These are phyloP conservation scores for Noctua fimbriata DNA, from an alignment of 2,888 invertebrate species.

Conservation along the genomic window DNA sequence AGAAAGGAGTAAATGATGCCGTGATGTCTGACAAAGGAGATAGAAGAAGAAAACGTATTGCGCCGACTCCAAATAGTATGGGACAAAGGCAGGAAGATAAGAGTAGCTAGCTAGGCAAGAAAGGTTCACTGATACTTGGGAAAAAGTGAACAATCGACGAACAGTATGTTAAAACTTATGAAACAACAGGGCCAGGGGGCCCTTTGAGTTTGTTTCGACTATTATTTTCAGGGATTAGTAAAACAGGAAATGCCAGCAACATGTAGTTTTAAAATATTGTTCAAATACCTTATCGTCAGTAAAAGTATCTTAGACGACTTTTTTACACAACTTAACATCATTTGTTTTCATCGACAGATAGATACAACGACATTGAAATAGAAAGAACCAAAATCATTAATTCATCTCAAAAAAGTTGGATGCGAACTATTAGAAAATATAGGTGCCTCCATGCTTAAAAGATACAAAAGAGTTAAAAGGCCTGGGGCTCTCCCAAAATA, in stretches of 20 bases:
- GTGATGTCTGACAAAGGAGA: no score
- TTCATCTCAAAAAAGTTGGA: no score
- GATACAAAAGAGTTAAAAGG: slow-evolving; percentile 23
- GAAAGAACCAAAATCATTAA: background rate
- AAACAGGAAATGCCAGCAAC: background rate
- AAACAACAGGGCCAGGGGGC: no score
- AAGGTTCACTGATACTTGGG: no score
- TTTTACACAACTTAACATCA: background rate
- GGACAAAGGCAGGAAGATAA: no score
- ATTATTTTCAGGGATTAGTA: background rate
- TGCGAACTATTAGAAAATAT: slow-evolving; percentile 3
- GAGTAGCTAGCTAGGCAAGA: no score
- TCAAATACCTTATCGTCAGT: background rate
- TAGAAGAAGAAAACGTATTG: no score
- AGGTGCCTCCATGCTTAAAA: background rate
- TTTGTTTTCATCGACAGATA: background rate
- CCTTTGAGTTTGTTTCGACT: background rate
- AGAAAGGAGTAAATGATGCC: no score
- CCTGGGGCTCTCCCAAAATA: slow-evolving; percentile 29
- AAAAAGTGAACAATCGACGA: background rate
- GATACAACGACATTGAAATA: background rate
- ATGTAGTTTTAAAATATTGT: background rate
- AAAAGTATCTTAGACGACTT: background rate
- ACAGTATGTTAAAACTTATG: background rate
- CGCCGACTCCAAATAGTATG: no score